Conservation (phyloP, 2,888 invertebrate genomes). For the Pedicia rivosa region DNA sequence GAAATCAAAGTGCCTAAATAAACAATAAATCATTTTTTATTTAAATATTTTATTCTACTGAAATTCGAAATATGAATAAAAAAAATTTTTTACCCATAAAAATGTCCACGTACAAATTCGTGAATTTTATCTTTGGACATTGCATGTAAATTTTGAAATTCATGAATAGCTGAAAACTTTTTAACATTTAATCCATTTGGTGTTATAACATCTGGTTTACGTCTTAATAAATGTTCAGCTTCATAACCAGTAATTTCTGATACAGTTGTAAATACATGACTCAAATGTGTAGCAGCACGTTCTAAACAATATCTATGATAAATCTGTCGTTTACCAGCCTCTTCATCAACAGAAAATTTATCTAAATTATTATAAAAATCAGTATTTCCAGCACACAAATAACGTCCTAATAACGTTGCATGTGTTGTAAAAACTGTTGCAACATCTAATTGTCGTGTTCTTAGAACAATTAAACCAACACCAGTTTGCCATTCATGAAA, state of each 20-base stretch:
- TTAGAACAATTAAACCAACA: conserved; percentile 74
- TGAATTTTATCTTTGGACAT: conserved; percentile 94
- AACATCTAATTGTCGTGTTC: conserved; percentile 73
- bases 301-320: conserved; percentile 98
- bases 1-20: conserved; percentile 87
- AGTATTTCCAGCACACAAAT: conserved; percentile 94
- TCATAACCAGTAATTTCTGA: conserved; percentile 94
- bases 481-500: conserved; percentile 99
- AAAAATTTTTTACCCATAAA: conserved; percentile 75
- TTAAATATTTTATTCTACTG: not conserved
- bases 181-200: conserved; percentile 98
- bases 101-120: conserved; percentile 94
- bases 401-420: conserved; percentile 91
- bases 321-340: conserved; percentile 96
- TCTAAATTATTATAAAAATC: conserved; percentile 97
- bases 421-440: conserved; percentile 98
- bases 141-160: conserved; percentile 98
- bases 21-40: conserved; percentile 6
- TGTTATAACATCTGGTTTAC: conserved; percentile 88
- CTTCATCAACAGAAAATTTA: conserved; percentile 92
- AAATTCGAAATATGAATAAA: not conserved
- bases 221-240: conserved; percentile 84
- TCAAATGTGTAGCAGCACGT: conserved; percentile 79
- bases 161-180: conserved; percentile 96
- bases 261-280: conserved; percentile 94